Conservation (phyloP, 2,113 vertebrate genomes). For the Fukomys damarensis region DNA sequence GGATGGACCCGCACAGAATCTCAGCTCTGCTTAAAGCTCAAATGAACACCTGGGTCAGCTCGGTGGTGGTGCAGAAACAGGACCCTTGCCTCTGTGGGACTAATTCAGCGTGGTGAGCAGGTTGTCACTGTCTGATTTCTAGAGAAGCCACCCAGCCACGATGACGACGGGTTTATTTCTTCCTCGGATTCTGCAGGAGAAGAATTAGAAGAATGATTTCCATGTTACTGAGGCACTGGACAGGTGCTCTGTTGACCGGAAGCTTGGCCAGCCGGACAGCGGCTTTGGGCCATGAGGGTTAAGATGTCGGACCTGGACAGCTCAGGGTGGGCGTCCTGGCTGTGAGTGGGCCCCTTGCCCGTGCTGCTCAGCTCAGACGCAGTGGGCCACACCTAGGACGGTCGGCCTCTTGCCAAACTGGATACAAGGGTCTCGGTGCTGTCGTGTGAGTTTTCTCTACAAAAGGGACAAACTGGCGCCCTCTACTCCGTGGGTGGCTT, state of each 20-base stretch:
- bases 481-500: background rate
- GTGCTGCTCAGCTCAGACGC: background rate
- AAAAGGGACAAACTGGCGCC: background rate
- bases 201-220: background rate
- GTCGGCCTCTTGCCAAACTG: background rate
- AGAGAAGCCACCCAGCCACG: background rate
- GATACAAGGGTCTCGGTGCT: background rate
- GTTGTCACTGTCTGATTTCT: background rate
- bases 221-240: background rate
- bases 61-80: background rate
- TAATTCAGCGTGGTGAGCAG: background rate
- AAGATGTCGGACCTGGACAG: background rate
- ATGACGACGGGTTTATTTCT: background rate
- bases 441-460: background rate
- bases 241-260: conserved; percentile 15
- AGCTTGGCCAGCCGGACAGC: too few relatives aligned
- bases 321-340: background rate
- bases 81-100: background rate
- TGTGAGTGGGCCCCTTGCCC: too few relatives aligned
- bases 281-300: too few relatives aligned
- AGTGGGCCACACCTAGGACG: background rate
- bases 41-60: background rate
- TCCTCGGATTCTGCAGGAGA: background rate
- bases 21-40: conserved; percentile 65
- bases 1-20: conserved; percentile 51